Evolutionary conservation across 2,888 invertebrate genomes (phyloP).

Genomic region (Heliconius cydno): DNA sequence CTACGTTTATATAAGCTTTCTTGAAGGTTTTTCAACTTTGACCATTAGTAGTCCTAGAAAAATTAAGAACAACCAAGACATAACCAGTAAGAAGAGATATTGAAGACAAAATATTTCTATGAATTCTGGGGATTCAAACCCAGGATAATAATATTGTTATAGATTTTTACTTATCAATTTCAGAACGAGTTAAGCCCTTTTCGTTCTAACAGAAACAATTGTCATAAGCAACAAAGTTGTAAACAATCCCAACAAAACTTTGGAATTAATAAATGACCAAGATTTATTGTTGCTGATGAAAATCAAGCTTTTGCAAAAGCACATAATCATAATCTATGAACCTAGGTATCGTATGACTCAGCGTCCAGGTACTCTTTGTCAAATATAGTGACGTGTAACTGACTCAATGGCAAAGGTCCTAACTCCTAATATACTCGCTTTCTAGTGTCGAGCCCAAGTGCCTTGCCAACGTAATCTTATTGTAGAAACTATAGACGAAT

Average conservation of each 20-base stretch:
- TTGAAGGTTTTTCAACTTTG: background rate
- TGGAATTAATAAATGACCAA: background rate
- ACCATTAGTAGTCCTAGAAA: background rate
- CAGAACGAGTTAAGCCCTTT: background rate
- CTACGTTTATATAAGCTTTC: background rate
- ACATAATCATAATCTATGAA: conserved; percentile 19
- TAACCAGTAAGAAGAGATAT: background rate
- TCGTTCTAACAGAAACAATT: background rate
- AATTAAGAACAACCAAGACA: no score
- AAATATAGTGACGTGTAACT: conserved; percentile 37
- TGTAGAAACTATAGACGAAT: conserved; percentile 34
- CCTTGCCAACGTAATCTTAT: conserved; percentile 35
- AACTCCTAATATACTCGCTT: conserved; percentile 44
- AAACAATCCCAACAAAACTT: background rate
- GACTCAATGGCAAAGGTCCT: conserved; percentile 44
- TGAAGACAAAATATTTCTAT: background rate
- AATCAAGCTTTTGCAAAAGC: conserved; percentile 1
- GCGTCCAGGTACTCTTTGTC: conserved; percentile 42
- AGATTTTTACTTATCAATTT: background rate
- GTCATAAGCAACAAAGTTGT: background rate
- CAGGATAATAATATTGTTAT: background rate
- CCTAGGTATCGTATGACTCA: conserved; percentile 37
- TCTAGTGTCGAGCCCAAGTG: conserved; percentile 35
- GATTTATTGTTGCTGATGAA: conserved; percentile 18
- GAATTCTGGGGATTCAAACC: background rate